Base-by-base conservation (phyloP, 2,113 vertebrate genomes). In the Salvelinus alpinus region DNA sequence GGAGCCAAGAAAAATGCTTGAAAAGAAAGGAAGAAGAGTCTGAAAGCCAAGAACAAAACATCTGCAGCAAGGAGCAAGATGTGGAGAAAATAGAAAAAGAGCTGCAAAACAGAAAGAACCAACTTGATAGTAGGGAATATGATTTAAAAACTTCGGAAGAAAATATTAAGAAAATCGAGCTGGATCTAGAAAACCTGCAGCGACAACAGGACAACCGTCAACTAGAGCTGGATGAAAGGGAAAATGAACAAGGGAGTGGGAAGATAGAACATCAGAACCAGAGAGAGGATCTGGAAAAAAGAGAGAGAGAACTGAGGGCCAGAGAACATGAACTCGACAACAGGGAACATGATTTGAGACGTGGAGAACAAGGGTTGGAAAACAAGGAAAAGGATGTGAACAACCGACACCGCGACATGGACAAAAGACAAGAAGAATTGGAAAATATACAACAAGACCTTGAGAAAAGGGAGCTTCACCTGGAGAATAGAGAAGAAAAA, bases 271-370 rank as follows among this genome's bases (percentile, higher is more conserved):
- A 54, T 54, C 51, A 16, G 20, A 62, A 62, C 9, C 59, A 22
- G 59, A 62, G 18, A 27, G 59, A 77, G 48, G 75, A 60, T 70
- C 25, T 78, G 27, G 76, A 78, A 31, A 81, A 5, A 76, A 92
- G 92, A 74, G 87, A 81, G 0, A 84, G 73, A 54, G 89, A 90
- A 2, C 80, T 92, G 29, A 87, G 86, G 54, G 83, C 87, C 44
- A 88, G 92, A 20, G 88, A 87, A 18, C 84, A 85, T 69, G 89
- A 86, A 73, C 76, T 93, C 7, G 86, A 88, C 24, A 87, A 90
- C 13, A 80, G 48, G 13, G 48, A 51, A 51, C 48, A 54, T 54
- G 4, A 54, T 54, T 54, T 54, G 51, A 18, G 51, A 54, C 18
- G 51, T 54, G 16, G 51, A 54, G 51, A 54, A 54, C 51, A 16